Evolutionary conservation across 2,113 vertebrate species (phyloP), one percentile per base, ranked within the genome.

Genomic region (Corythoichthys intestinalis): DNA sequence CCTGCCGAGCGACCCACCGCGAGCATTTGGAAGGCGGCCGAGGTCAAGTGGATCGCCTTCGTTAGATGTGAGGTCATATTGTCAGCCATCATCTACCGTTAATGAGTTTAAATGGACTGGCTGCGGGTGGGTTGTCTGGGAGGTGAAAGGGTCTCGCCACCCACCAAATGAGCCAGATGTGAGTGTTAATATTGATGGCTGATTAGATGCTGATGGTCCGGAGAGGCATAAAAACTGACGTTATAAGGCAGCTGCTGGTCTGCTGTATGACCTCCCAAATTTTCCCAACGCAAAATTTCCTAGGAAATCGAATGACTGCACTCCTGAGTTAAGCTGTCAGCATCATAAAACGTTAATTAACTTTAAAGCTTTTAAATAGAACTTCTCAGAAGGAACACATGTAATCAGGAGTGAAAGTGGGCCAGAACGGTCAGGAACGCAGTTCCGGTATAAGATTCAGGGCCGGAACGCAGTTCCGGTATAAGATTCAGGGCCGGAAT

Each of bases 31-130:
- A 82, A 44, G 1, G 54, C 66, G 69, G 78, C 83, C 85, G 83
- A 86, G 81, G 84, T 87, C 75, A 75, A 78, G 41, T 66, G 56
- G 62, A 77, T 59, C 63, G 59, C 49, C 66, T 52, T 2, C n/a
- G 44, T 78, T 69, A 80, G 70, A 80, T 69, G 71, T 64, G 76
- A 79, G 79, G 76, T 79, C 69, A 78, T 66, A 65, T 44, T 37
- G 74, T 71, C 67, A 73, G 37, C 65, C 75, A 74, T 73, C 83
- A 81, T 86, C 79, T 75, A 48, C 71, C 74, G 74, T 77, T 80
- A 77, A 85, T 78, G 76, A 82, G 74, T 48, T 34, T 38, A 67
- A 68, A 70, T 48, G 66, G 66, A 70, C 58, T 62, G 68, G 68
- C 68, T 41, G 69, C 61, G 64, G 63, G 72, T 39, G 66, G 62